Conservation (phyloP, 2,797 vertebrate species). For the Odontamblyopus rebecca region DNA sequence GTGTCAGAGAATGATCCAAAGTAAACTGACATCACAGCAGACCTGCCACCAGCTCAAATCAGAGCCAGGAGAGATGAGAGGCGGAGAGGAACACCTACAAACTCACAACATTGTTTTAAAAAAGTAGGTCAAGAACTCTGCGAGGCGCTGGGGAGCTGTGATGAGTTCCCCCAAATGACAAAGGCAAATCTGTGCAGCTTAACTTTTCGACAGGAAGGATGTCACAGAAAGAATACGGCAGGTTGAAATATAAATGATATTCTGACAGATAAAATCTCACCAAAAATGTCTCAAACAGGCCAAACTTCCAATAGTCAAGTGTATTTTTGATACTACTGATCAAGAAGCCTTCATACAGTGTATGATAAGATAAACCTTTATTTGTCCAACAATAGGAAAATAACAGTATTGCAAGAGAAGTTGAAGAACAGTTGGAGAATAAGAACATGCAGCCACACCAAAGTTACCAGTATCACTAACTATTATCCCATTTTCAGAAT, state of each 20-base stretch:
- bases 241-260: not conserved
- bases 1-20: slow-evolving; percentile 55
- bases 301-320: not conserved
- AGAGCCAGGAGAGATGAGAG: slow-evolving; percentile 50
- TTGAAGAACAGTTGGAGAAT: too few species aligned
- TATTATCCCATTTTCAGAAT: too few species aligned
- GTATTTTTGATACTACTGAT: not conserved
- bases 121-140: slow-evolving; percentile 61
- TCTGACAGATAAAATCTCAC: not conserved
- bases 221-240: not conserved
- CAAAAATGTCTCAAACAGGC: not conserved
- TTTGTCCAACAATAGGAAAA: too few species aligned
- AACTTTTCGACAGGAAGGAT: slow-evolving; percentile 18
- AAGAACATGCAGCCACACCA: too few species aligned
- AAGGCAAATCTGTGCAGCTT: slow-evolving; percentile 22
- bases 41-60: slow-evolving; percentile 50
- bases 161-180: slow-evolving; percentile 28
- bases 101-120: slow-evolving; percentile 46
- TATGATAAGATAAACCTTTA: too few species aligned
- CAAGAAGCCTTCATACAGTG: not conserved
- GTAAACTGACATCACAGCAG: slow-evolving; percentile 56
- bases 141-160: slow-evolving; percentile 31
- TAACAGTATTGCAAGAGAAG: too few species aligned
- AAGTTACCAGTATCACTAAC: too few species aligned
- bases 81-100: slow-evolving; percentile 56